Base-by-base conservation (phyloP, 1,140 invertebrate genomes). In the Subanguina moxae region DNA sequence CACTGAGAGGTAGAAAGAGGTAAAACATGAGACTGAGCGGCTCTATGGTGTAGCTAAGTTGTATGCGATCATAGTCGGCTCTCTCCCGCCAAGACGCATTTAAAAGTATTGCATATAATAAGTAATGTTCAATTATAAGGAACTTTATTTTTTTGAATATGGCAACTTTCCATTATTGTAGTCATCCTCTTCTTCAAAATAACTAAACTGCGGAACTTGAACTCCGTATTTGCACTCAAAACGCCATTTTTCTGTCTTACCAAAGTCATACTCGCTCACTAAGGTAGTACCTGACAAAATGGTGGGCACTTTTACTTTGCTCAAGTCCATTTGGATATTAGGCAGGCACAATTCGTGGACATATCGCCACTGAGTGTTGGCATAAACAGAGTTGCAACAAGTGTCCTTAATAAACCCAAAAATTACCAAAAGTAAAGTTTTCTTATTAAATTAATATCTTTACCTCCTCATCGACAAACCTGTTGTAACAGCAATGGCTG, bases 341-440 rank as follows among this genome's bases (percentile, higher is more conserved):
- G 80, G 80, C 32, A 82, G 67, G 58, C 80, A 82, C 15, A 82
- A 62, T 42, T 82, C 80, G 61, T 81, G 73, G 11, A 82, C 73
- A 19, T 57, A 46, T 30, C 64, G 59, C 80, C 80, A 82, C 38
- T 82, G 80, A 11, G 64, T 25, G 21, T 19, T 25, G 15, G 76
- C 74, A 52, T 70, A 73, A 9, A 25, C 45, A 15, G 61, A 32
- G 8, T 78, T 73, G 56, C 80, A 82, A 62, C 80, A 82, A 11
- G 58, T 30, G 57, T 82, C 78, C 80, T 80, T 38, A 42, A 72
- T 43, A 19, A 21, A 1, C 8, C 23, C 23, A 3, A 11, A 28
- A 28, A 11, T 27, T 61, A 61, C 5, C 17, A 15, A 7, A 28
- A 59, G n/a, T 17, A 1, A 1, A 23, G n/a, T 21, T 8, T n/a